Evolutionary conservation across 2,113 vertebrate genomes (phyloP).

Genomic region (Podilymbus podiceps): DNA sequence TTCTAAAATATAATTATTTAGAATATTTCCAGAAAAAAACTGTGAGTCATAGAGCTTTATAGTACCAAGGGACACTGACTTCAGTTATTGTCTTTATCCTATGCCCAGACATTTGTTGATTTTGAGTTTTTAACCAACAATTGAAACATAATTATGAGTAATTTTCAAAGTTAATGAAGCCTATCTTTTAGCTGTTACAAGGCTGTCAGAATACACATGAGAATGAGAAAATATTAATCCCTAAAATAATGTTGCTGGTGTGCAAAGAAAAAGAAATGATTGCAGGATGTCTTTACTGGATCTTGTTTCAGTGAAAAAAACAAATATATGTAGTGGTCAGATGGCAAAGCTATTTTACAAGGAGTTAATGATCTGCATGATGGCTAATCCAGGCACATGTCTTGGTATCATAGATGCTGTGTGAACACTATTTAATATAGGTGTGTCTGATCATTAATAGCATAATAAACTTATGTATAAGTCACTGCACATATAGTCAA

Average conservation of each 20-base stretch:
- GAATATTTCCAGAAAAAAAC: neutral
- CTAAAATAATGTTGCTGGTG: neutral
- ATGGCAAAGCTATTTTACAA: neutral
- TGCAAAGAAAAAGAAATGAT: neutral
- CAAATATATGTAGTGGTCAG: neutral
- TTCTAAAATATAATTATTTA: neutral
- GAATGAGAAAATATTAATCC: neutral
- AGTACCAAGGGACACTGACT: neutral
- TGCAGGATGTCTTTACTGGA: neutral
- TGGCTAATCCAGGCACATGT: neutral
- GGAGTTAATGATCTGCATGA: neutral
- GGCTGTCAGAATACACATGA: neutral
- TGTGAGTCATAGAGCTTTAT: neutral
- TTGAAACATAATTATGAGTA: neutral
- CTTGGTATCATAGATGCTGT: neutral
- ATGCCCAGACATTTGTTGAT: neutral
- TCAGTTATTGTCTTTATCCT: neutral
- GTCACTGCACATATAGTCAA: neutral
- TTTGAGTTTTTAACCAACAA: neutral
- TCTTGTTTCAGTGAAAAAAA: neutral
- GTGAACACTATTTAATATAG: neutral
- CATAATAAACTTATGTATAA: neutral
- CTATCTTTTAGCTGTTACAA: neutral
- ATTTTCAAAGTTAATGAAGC: neutral
- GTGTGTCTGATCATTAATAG: neutral